Conservation (phyloP, 2,113 vertebrate genomes). For the Ailurus styani region DNA sequence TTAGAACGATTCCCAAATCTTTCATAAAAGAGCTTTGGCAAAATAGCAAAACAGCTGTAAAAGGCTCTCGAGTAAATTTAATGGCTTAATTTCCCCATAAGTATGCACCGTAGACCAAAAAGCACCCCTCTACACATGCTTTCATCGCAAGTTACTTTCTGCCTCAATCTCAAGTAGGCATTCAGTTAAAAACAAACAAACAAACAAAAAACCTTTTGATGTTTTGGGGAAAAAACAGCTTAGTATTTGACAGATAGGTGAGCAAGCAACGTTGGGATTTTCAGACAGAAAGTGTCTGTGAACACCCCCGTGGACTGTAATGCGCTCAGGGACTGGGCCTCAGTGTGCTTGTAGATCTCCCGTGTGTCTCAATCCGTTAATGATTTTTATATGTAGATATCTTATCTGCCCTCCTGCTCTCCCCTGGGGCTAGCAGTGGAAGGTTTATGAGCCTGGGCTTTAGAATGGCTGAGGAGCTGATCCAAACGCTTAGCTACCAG, state of each 20-base stretch:
- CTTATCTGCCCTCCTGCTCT: background rate
- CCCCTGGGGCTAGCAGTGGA: background rate
- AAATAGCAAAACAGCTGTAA: conserved; percentile 60
- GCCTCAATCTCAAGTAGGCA: background rate
- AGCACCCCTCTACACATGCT: background rate
- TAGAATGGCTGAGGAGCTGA: background rate
- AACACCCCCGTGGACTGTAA: background rate
- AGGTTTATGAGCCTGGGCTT: background rate
- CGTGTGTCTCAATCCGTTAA: background rate
- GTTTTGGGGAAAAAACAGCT: background rate
- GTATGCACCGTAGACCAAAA: background rate
- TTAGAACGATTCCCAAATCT: conserved; percentile 40
- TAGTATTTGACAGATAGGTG: conserved; percentile 12
- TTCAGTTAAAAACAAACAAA: background rate
- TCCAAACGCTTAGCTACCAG: background rate
- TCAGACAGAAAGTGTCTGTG: background rate
- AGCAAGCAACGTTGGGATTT: conserved; percentile 27
- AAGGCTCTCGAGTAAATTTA: conserved; percentile 53
- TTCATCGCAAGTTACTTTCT: conserved; percentile 27
- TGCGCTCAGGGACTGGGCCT: background rate
- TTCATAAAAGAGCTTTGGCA: conserved; percentile 51
- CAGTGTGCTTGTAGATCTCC: background rate
- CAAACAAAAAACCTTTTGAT: background rate
- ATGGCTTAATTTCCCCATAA: conserved; percentile 50
- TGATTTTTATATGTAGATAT: background rate